Evolutionary conservation across 2,888 invertebrate species (phyloP).

Genomic region (Drosophila glabriapex): DNA sequence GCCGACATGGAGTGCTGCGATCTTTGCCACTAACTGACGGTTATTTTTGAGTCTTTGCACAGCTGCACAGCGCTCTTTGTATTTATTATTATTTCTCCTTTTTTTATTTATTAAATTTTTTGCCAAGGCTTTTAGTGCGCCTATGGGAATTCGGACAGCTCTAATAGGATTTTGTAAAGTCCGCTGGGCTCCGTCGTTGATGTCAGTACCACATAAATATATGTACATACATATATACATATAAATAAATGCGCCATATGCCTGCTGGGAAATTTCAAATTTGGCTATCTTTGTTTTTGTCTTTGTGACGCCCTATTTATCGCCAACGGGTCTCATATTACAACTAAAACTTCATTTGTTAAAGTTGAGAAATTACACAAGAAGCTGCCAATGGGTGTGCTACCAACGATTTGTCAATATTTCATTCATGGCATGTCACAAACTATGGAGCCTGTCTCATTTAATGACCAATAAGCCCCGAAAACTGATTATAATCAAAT

Average conservation of each 20-base stretch:
- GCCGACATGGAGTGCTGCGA: conserved; percentile 50
- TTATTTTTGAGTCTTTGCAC: conserved; percentile 64
- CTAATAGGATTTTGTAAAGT: conserved; percentile 73
- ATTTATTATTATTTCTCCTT: conserved; percentile 66
- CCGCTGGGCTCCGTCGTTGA: conserved; percentile 52
- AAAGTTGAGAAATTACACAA: conserved; percentile 45
- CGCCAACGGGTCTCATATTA: conserved; percentile 56
- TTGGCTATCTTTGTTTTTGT: conserved; percentile 27
- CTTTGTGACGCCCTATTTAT: conserved; percentile 51
- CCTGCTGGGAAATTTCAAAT: conserved; percentile 32
- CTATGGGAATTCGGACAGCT: conserved; percentile 64
- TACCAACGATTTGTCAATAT: conserved; percentile 65
- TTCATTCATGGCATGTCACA: conserved; percentile 17
- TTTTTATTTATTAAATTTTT: conserved; percentile 74
- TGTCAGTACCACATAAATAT: conserved; percentile 27
- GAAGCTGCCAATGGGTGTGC: conserved; percentile 56
- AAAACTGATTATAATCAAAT: conserved; percentile 28
- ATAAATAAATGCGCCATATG: conserved; percentile 45
- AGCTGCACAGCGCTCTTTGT: conserved; percentile 73
- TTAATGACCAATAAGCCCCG: conserved; percentile 22
- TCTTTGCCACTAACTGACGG: conserved; percentile 74
- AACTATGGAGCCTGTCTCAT: conserved; percentile 23
- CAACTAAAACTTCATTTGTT: conserved; percentile 30
- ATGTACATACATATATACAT: not conserved
- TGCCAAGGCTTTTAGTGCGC: conserved; percentile 61